Evolutionary conservation across 2,113 vertebrate species (phyloP).

Genomic region (Ptilorrhoa leucosticta): DNA sequence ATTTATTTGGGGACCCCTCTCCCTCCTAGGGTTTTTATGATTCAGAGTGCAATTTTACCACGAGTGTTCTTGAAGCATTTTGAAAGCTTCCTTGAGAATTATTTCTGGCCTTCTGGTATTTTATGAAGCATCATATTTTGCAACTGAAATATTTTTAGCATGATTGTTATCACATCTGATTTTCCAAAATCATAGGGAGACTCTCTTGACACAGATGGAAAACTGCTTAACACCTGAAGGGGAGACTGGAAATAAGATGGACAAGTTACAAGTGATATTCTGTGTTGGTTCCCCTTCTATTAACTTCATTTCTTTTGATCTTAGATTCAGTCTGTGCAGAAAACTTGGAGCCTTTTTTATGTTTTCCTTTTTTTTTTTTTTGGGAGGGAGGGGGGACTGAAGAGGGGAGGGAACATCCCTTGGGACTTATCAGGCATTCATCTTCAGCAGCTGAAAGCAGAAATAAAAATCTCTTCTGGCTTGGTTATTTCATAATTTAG

Average conservation of each 20-base stretch:
- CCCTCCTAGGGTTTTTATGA: neutral
- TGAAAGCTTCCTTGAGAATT: conserved; percentile 30
- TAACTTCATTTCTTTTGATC: neutral
- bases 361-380: neutral
- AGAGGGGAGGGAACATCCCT: neutral
- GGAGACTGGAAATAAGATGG: neutral
- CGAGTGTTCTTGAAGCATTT: neutral
- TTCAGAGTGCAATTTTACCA: neutral
- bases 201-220: conserved; percentile 15
- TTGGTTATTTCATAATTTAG: conserved; percentile 19
- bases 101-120: conserved; percentile 41
- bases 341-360: neutral
- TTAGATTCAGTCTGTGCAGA: neutral
- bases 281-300: neutral
- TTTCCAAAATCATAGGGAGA: neutral
- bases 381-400: neutral
- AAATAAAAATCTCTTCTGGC: neutral
- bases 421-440: neutral
- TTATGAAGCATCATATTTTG: conserved; percentile 28
- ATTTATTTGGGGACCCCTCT: neutral
- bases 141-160: conserved; percentile 49
- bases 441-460: neutral
- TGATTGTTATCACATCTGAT: neutral
- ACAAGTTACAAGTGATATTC: neutral
- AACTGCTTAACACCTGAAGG: neutral